A percentile compares a stretch with the other conserved stretches of the same genome.
Evolutionary conservation across 1,140 invertebrate genomes (phyloP).

Genomic region (Delia radicum): DNA sequence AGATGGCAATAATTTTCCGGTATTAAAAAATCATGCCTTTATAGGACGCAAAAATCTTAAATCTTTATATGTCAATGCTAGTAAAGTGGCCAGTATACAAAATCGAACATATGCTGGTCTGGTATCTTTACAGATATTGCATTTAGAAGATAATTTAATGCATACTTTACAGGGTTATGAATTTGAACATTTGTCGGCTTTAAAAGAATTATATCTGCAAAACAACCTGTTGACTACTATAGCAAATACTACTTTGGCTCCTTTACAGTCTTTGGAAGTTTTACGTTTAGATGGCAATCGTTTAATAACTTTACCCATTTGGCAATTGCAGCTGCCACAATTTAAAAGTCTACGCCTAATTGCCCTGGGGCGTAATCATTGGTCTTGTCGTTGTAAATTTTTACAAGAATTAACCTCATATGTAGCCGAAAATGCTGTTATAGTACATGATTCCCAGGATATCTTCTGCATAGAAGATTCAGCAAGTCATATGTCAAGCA

Average conservation of each 20-base stretch:
- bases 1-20: conserved; percentile 83
- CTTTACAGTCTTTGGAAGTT: conserved; percentile 75
- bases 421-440: conserved; percentile 77
- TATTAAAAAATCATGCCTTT: conserved; percentile 85
- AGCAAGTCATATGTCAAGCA: too few relatives aligned
- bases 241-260: conserved; percentile 77
- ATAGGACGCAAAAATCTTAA: conserved; percentile 89
- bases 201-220: conserved; percentile 84
- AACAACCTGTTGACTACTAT: conserved; percentile 80
- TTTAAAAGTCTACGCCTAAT: conserved; percentile 67
- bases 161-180: conserved; percentile 81
- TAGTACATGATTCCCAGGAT: conserved; percentile 74
- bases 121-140: conserved; percentile 75
- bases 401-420: conserved; percentile 82
- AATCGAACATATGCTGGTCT: conserved; percentile 91
- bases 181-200: conserved; percentile 78
- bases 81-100: conserved; percentile 80
- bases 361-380: conserved; percentile 77
- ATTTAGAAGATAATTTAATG: conserved; percentile 83
- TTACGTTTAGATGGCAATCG: conserved; percentile 83
- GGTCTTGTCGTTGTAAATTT: conserved; percentile 89
- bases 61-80: conserved; percentile 82
- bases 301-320: conserved; percentile 77
- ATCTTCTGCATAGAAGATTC: conserved; percentile 79
- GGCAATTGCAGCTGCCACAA: conserved; percentile 67